Evolutionary conservation across 2,113 vertebrate genomes (phyloP), one percentile per base, ranked within the genome.

Genomic region (Myotis brandtii): DNA sequence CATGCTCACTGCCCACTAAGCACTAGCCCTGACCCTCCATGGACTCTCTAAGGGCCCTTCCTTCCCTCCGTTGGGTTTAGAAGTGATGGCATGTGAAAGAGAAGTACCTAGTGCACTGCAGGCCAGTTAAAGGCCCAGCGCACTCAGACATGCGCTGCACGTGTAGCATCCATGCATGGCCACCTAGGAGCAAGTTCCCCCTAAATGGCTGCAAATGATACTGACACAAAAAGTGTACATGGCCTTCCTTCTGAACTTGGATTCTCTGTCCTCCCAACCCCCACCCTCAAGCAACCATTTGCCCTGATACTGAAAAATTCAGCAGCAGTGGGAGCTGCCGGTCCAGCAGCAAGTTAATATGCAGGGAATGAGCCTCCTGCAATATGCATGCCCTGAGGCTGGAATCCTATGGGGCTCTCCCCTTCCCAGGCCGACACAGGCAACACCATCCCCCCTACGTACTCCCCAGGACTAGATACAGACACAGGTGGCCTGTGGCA

Each of bases 221-320:
- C 13, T 30, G 9, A 66, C 75, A 21, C 43, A 17, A 34, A 67
- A 93, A 48, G 59, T 21, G 4, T 27, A 30, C 13, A 4, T 59
- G 75, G 84, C 59, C 59, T 27, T 62, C 81, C 64, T 93, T 95
- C 83, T 80, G 79, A 32, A 88, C 30, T 2, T 30, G 34, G 62
- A 69, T 70, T 20, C 43, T 79, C 56, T 73, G 52, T 72, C 46
- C 30, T 90, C 94, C 94, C 95, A 70, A 5, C 52, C 83, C 93
- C 93, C 95, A 83, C 23, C 67, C 37, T 21, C 25, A 25, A 17
- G 91, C 95, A 93, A 32, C 89, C 54, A n/a, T 17, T 73, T 54
- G 89, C 91, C 69, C 86, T 95, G 91, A 95, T 79, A 86, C 88
- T 94, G 94, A 97, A 95, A 93, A 95, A 96, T 91, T 94, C 86